Base-by-base conservation (phyloP, 1,140 invertebrate species). In the Nebria ingens region DNA sequence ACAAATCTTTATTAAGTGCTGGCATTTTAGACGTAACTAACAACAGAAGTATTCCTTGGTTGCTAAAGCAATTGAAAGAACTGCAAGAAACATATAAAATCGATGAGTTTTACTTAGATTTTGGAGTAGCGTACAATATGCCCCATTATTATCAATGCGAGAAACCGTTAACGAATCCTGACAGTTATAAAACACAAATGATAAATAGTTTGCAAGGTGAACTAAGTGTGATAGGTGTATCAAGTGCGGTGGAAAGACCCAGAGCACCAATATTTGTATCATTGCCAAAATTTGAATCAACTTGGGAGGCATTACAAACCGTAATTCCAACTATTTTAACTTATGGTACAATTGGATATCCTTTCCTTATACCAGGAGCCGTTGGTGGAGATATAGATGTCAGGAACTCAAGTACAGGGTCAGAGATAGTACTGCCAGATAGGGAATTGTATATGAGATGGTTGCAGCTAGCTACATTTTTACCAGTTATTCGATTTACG, bases 401-500 rank as follows among this genome's bases (percentile, higher is more conserved):
- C 57, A 78, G 79, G 0, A 79, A 79, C 64, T 69, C 63, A 58
- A 72, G 70, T 2, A 74, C 77, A 53, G 77, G 79, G 25, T 78
- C 74, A 52, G 78, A 79, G 19, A 74, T 79, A 13, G 75, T 73
- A 29, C 62, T 90, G 13, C 89, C 90, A 0, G 86, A 92, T 53
- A 80, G 83, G 59, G 91, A 98, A 65, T 72, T 98, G 4, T 98
- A 91, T 64, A 84, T 95, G 50, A 76, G 95, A 51, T 98, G 95
- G 95, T 69, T 97, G n/a, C 89, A 97, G 67, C 72, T 93, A 56
- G 86, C 89, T n/a, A 87, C 89, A 0, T 97, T 97, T 66, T 66
- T 98, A 49, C 92, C 94, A 0, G 86, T 93, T 0, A 87, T 97
- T 66, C 87, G 94, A 66, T 95, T 94, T 61, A 91, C 89, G 0